Base-by-base conservation (phyloP, 2,888 invertebrate species). In the Hirtodrosophila cameraria region DNA sequence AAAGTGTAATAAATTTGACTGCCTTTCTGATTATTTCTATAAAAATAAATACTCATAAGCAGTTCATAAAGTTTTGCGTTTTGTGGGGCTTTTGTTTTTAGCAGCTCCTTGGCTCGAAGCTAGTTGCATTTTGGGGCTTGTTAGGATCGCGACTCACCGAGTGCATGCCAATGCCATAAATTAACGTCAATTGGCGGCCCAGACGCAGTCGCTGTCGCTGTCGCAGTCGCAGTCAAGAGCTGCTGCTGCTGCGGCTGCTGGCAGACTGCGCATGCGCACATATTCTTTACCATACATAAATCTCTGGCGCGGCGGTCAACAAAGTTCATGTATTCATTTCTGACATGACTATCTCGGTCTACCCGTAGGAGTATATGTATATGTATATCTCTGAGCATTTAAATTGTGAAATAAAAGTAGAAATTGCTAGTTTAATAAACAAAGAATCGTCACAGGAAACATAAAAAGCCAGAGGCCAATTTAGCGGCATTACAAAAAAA, bases 31-130 rank as follows among this genome's bases (percentile, higher is more conserved):
- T 80, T 79, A 85, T 80, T 85, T 80, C 64, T 85, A 83, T 70
- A 80, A 64, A 85, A 80, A 85, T 80, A 80, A 85, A 80, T 83
- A 83, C 80, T 80, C 82, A 85, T 85, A 86, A 83, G 80, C 73
- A 80, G 80, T 80, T 86, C 86, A 80, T 80, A 80, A 23, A 79
- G 79, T 79, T 63, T 76, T 68, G 61, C 43, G 42, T 82, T 70
- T 61, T 54, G 31, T 63, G 45, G 38, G 36, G 46, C 61, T 45
- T 73, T 69, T 61, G 61, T 55, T 66, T 54, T 45, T 68, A 9
- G 12, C 20, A 25, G 23, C 31, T 62, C 25, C 45, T 63, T 30
- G 18, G 16, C 15, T 57, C 35, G 43, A 42, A 27, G 54, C 57
- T 46, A 41, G 38, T 36, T 72, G 70, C 75, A 75, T 69, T 72